Conservation (phyloP, 2,113 vertebrate species). For the Vulpes vulpes region DNA sequence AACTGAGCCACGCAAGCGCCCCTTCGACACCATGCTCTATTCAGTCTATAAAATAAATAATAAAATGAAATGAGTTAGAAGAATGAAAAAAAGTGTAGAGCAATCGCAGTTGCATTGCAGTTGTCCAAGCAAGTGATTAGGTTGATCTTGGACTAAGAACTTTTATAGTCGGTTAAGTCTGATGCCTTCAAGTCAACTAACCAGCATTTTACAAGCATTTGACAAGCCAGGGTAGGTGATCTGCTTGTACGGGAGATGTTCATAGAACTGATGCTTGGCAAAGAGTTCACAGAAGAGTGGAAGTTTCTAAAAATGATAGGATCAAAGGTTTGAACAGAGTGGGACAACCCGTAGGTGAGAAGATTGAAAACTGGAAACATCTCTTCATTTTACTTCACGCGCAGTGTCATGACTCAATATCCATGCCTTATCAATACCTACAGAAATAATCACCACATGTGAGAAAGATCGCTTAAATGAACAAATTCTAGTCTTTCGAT, state of each 20-base stretch:
- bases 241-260: background rate
- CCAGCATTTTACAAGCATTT: constrained; percentile 1
- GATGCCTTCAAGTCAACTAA: background rate
- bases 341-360: background rate
- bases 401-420: background rate
- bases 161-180: background rate
- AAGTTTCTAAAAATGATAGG: background rate
- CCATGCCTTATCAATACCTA: background rate
- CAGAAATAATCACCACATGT: background rate
- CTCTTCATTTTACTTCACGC: background rate
- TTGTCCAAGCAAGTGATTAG: background rate
- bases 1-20: no score
- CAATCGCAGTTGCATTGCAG: no score
- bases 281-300: background rate
- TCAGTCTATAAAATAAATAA: background rate
- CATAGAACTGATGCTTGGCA: background rate
- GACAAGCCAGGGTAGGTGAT: background rate
- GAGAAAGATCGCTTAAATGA: background rate
- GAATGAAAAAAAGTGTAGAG: background rate
- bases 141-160: background rate
- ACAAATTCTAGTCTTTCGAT: background rate
- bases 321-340: background rate
- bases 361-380: background rate
- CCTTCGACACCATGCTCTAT: background rate
- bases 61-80: background rate